Percentiles rank a stretch among this genome's conserved stretches.
These are phyloP conservation scores for Rhopalosiphum padi DNA, from an alignment of 1,140 invertebrate species.

Conservation along the genomic window DNA sequence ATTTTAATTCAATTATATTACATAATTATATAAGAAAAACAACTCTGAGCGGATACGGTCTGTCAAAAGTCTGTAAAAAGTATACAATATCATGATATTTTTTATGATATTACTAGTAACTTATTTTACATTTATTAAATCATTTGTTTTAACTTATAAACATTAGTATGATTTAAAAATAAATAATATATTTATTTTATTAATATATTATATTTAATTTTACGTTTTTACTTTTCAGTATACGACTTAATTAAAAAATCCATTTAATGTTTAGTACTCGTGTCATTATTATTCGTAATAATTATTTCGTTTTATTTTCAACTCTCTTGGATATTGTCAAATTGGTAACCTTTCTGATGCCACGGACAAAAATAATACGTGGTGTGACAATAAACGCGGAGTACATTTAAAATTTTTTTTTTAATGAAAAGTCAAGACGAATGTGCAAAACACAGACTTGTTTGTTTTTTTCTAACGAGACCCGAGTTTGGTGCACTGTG, in stretches of 20 bases:
- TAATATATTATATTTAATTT: neutral
- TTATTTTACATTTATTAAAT: too few species aligned
- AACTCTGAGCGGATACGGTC: too few species aligned
- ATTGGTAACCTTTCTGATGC: neutral
- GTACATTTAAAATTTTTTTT: neutral
- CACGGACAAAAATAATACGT: neutral
- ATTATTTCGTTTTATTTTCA: neutral
- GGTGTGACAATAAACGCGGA: neutral
- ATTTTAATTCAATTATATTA: too few species aligned
- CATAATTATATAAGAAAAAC: too few species aligned
- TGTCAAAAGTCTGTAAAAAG: too few species aligned
- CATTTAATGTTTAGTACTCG: neutral
- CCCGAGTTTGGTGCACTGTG: too few species aligned
- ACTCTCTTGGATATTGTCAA: neutral
- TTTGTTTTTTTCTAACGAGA: neutral
- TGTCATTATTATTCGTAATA: neutral
- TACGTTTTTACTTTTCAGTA: neutral
- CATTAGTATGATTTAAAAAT: too few species aligned
- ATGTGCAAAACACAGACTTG: neutral
- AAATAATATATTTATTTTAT: too few species aligned
- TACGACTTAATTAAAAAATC: neutral
- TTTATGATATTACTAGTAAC: too few species aligned
- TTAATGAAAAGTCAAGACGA: conserved; percentile 15
- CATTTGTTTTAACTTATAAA: too few species aligned
- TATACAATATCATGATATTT: too few species aligned